Percentiles rank a stretch among this genome's conserved stretches.
phyloP scores from a whole-genome alignment of 2,113 vertebrate genomes.

The Vicugna pacos region DNA sequence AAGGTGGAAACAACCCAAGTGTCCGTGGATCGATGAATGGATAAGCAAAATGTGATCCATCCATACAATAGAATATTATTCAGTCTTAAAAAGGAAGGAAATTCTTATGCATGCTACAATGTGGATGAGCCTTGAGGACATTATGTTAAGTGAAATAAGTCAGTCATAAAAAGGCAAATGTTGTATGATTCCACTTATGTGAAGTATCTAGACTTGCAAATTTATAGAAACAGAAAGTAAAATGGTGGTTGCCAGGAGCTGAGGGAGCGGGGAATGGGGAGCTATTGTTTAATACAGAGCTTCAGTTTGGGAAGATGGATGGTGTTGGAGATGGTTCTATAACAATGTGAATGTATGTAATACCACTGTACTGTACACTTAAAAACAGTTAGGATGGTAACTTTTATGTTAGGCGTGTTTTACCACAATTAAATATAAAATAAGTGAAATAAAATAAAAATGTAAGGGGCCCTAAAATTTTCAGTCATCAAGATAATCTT shows the following conservation, averaged over 20 bases:
- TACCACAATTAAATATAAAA: slow-evolving; percentile 11
- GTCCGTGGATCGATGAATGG: background rate
- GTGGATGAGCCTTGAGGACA: background rate
- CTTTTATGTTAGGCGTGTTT: background rate
- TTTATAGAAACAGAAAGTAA: background rate
- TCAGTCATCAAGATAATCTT: background rate
- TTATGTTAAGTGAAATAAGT: background rate
- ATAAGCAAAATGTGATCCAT: background rate
- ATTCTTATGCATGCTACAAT: background rate
- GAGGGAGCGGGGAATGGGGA: too few relatives aligned
- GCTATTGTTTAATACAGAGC: background rate
- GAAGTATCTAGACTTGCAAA: background rate
- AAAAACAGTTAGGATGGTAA: background rate
- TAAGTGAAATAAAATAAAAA: slow-evolving; percentile 24
- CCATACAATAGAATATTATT: background rate
- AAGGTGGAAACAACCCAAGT: background rate
- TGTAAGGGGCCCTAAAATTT: background rate
- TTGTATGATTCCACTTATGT: background rate
- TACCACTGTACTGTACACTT: too few relatives aligned
- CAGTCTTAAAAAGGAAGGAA: background rate
- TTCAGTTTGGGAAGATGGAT: background rate
- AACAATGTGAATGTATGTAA: background rate
- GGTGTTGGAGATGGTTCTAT: too few relatives aligned
- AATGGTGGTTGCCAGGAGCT: background rate
- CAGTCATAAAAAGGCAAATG: background rate